Evolutionary conservation across 2,888 invertebrate species (phyloP).

Genomic region (Melipona beecheii): DNA sequence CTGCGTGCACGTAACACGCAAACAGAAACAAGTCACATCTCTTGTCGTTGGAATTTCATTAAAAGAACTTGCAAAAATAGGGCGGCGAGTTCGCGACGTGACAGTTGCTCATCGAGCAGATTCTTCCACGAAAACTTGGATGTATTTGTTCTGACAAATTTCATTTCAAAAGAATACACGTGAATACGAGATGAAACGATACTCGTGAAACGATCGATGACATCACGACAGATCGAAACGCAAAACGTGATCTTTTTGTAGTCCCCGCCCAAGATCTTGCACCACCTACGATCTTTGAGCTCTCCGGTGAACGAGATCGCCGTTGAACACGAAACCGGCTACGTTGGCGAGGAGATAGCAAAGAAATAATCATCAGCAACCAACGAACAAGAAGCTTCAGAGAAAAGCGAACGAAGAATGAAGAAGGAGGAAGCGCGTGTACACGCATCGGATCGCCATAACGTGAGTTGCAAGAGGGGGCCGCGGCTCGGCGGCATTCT

Average conservation of each 20-base stretch:
- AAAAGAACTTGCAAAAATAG: background rate
- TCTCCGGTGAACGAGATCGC: slow-evolving; percentile 28
- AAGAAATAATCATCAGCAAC: slow-evolving; percentile 1
- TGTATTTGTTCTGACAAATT: background rate
- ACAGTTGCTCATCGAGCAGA: background rate
- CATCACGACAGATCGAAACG: slow-evolving; percentile 49
- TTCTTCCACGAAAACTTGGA: background rate
- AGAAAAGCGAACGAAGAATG: slow-evolving; percentile 31
- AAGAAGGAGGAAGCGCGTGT: slow-evolving; percentile 55
- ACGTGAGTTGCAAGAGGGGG: slow-evolving; percentile 55
- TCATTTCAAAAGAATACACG: background rate
- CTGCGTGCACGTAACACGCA: slow-evolving; percentile 27
- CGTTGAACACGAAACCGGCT: slow-evolving; percentile 17
- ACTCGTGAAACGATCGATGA: slow-evolving; percentile 43
- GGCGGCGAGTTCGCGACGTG: background rate
- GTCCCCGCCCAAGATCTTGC: background rate
- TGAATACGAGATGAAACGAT: background rate
- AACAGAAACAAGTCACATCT: background rate
- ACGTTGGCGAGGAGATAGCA: slow-evolving; percentile 22
- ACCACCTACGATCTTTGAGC: slow-evolving; percentile 29
- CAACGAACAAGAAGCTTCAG: background rate
- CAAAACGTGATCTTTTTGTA: background rate
- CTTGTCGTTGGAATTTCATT: slow-evolving; percentile 3
- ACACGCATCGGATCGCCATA: slow-evolving; percentile 58
- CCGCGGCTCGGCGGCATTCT: slow-evolving; percentile 75